Base-by-base conservation (phyloP, 2,888 invertebrate genomes). In the Trachelus troglodyta region DNA sequence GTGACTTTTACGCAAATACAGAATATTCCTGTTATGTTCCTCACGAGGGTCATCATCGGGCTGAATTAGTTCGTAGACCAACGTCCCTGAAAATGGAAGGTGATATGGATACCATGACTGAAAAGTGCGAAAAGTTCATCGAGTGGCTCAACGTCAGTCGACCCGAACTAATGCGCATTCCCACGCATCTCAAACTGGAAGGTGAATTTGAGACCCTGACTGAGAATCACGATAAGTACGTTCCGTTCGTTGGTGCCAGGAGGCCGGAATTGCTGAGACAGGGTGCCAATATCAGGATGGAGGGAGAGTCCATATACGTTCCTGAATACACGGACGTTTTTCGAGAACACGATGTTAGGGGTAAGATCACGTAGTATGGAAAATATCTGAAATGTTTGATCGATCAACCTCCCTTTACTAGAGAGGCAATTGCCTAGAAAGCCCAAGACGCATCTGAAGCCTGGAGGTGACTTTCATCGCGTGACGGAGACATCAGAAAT, bases 41-140 rank as follows among this genome's bases (percentile, higher is more conserved):
- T 34, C 92, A 92, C 85, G 87, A 92, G 73, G 89, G 93, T n/a
- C 83, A 86, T 12, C 92, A 92, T 79, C 89, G 92, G 30, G 89
- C 92, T 6, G 90, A 92, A 34, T 87, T 93, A 56, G 89, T 89
- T 9, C 91, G 92, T 79, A 88, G 92, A 79, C 88, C 91, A 4
- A 93, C 93, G 11, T 92, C 92, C 68, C 84, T 94, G 76, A 92
- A 91, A 83, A 89, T 93, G 84, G 93, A 93, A 84, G 94, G 93
- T n/a, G 92, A 93, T 69, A 90, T 93, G 81, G 89, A 89, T 30
- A 89, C 90, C 15, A 91, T 90, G 84, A 93, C 93, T 73, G 93
- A 93, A 84, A 93, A 92, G 83, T 90, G 92, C 77, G 93, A 93
- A 69, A 92, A 93, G 83, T 91, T 88, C 82, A 89, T 91, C 75